Conservation (phyloP, 2,888 invertebrate genomes). For the Chymomyza caudatula region DNA sequence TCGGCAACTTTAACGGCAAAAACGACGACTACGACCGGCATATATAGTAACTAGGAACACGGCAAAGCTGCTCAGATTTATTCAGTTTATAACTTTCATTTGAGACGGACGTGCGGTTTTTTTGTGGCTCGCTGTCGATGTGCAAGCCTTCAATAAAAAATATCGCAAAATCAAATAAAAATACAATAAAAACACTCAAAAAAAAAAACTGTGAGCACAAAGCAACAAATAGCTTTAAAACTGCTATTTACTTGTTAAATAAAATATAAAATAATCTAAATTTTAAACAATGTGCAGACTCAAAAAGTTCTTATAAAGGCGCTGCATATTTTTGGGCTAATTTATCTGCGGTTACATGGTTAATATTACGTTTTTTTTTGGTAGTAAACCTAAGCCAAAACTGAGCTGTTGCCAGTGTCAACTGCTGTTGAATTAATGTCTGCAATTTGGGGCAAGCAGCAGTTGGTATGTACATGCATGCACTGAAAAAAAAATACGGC, state of each 20-base stretch:
- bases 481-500: too few relatives aligned
- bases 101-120: slow-evolving; percentile 71
- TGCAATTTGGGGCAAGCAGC: background rate
- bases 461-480: background rate
- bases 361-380: background rate
- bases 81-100: slow-evolving; percentile 76
- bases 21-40: slow-evolving; percentile 35
- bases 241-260: background rate
- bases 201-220: background rate
- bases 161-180: slow-evolving; percentile 2
- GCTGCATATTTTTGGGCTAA: background rate
- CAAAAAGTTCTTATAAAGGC: background rate
- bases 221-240: background rate
- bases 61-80: slow-evolving; percentile 68
- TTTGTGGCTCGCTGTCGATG: background rate
- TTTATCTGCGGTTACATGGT: background rate
- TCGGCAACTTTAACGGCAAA: slow-evolving; percentile 6
- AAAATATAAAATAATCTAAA: background rate
- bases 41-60: slow-evolving; percentile 51
- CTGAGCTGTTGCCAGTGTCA: background rate
- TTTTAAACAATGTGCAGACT: background rate
- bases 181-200: slow-evolving; percentile 6
- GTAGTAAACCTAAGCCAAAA: background rate
- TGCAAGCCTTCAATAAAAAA: slow-evolving; percentile 1
- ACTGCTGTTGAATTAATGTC: background rate